A percentile compares a stretch with the other conserved stretches of the same genome.
Conservation (phyloP, 2,113 vertebrate genomes). For the Melanotaenia duboulayi region DNA sequence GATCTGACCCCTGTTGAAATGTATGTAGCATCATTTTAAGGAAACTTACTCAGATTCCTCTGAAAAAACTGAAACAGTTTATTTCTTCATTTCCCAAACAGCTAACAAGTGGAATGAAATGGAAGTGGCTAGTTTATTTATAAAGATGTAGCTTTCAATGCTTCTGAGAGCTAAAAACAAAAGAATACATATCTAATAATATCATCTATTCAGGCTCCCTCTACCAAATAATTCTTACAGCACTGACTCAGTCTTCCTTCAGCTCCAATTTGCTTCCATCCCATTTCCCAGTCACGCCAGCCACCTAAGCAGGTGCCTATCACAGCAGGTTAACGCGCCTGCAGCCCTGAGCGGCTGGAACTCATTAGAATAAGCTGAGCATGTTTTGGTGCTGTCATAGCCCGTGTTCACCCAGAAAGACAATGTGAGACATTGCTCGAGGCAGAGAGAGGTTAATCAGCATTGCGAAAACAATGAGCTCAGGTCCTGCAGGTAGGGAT, state of each 20-base stretch:
- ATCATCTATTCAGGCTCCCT: background rate
- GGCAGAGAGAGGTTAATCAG: conserved; percentile 76
- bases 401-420: conserved; percentile 44
- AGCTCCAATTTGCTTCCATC: conserved; percentile 20
- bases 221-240: conserved; percentile 21
- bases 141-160: no score
- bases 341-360: conserved; percentile 58
- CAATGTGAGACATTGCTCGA: conserved; percentile 73
- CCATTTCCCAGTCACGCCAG: conserved; percentile 34
- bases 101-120: no score
- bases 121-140: no score
- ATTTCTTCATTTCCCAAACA: no score
- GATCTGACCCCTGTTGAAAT: no score
- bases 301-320: conserved; percentile 64
- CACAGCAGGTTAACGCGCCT: conserved; percentile 57
- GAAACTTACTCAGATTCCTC: no score
- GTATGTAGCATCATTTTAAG: no score
- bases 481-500: conserved; percentile 56
- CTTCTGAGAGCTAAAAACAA: background rate
- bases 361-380: conserved; percentile 72
- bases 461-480: conserved; percentile 74
- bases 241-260: conserved; percentile 5
- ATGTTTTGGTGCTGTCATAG: conserved; percentile 57
- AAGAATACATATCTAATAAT: background rate
- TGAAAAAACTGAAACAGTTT: no score